Conservation (phyloP, 2,888 invertebrate genomes). For the Pogonocherus hispidulus region DNA sequence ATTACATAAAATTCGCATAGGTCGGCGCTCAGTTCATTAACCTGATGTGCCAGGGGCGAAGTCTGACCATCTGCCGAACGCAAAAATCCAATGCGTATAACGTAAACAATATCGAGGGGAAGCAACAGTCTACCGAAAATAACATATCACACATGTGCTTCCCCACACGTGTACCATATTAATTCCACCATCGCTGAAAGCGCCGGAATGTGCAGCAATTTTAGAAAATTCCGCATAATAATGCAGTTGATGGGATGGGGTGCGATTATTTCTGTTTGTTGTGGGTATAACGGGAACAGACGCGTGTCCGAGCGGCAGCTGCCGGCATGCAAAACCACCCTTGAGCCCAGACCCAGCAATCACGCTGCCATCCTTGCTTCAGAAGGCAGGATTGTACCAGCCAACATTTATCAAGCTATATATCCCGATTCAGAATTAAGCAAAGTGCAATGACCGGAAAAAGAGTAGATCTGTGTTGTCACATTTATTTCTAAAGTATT, state of each 20-base stretch:
- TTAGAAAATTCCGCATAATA: conserved; percentile 17
- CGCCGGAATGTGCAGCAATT: conserved; percentile 17
- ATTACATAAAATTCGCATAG: too few relatives aligned
- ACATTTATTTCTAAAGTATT: too few relatives aligned
- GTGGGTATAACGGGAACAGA: conserved; percentile 37
- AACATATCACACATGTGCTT: not conserved
- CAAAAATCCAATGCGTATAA: not conserved
- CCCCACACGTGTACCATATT: conserved; percentile 9
- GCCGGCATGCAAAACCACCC: conserved; percentile 14
- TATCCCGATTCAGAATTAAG: too few relatives aligned
- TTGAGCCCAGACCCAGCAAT: conserved; percentile 16
- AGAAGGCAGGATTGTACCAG: not conserved
- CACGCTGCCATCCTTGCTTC: not conserved
- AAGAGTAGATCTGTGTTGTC: too few relatives aligned
- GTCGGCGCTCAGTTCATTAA: not conserved
- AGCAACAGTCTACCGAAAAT: conserved; percentile 9
- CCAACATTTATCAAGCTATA: not conserved
- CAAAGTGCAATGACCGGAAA: too few relatives aligned
- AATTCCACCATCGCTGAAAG: conserved; percentile 12
- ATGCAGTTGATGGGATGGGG: conserved; percentile 23
- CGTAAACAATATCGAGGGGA: conserved; percentile 12
- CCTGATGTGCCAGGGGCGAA: not conserved
- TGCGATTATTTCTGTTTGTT: conserved; percentile 31
- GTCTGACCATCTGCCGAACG: not conserved
- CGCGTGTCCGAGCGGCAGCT: conserved; percentile 36